A percentile compares a stretch with the other conserved stretches of the same genome.
These are phyloP conservation scores for Plebejus melissa DNA, from an alignment of 2,888 invertebrate genomes.

Conservation along the genomic window DNA sequence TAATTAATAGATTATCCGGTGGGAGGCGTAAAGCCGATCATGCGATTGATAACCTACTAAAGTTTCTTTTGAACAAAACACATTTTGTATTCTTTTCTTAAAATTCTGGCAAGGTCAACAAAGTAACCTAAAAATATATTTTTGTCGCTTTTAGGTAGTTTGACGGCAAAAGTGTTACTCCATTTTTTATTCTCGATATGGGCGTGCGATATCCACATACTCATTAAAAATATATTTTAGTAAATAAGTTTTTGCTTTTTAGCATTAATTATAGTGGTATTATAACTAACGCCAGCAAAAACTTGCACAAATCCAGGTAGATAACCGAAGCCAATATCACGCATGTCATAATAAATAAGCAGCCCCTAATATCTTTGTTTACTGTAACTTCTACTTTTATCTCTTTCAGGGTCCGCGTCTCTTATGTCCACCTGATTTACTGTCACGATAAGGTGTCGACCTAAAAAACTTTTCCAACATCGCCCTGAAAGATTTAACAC, in stretches of 20 bases:
- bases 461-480: conserved; percentile 63
- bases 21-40: background rate
- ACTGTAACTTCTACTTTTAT: conserved; percentile 61
- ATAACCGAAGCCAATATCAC: conserved; percentile 32
- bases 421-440: conserved; percentile 72
- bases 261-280: too few relatives aligned
- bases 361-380: conserved; percentile 57
- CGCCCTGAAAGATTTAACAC: conserved; percentile 65
- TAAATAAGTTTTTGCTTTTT: background rate
- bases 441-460: conserved; percentile 66
- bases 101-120: background rate
- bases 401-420: conserved; percentile 60
- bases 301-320: conserved; percentile 7
- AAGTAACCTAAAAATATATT: background rate
- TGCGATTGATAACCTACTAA: background rate
- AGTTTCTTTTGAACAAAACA: background rate
- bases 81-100: background rate
- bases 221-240: too few relatives aligned
- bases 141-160: too few relatives aligned
- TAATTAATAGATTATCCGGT: conserved; percentile 3
- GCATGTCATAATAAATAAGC: conserved; percentile 31
- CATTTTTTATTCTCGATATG: too few relatives aligned
- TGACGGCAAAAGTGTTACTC: too few relatives aligned
- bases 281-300: background rate
- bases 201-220: too few relatives aligned